Evolutionary conservation across 2,888 invertebrate species (phyloP), one percentile per base, ranked within the genome.

Genomic region (Tachina lurida): DNA sequence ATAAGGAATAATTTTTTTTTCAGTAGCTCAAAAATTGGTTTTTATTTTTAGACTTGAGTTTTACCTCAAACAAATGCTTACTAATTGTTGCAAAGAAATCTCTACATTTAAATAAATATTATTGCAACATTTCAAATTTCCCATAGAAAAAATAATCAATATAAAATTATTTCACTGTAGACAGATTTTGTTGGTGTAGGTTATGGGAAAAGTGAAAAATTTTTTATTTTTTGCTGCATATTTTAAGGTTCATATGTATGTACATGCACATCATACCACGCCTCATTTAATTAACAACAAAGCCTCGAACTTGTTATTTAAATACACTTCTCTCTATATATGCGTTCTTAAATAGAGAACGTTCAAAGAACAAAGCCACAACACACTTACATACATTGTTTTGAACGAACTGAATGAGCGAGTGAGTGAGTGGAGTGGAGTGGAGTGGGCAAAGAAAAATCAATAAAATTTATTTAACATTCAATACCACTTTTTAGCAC

Each of bases 381-480:
- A 43, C 17, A 67, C 31, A 76, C 43, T 74, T 56, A 15, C 10
- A 58, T 56, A 15, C 10, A 58, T 65, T 74, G 47, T 65, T 41
- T 56, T 17, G 1, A 60, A 49, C 43, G 43, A 47, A 65, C 39
- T 19, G 9, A 62, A 9, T n/a, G 39, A 65, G 12, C 13, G 56
- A 54, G 19, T 73, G 45, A 71, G 22, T n/a, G 49, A 41, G 52
- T 31, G 31, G n/a, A n/a, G n/a, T n/a, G n/a, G n/a, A n/a, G n/a
- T n/a, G n/a, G n/a, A 31, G 8, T 58, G 49, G 58, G 10, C 9
- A 39, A 17, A 62, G 60, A 56, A 82, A 79, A 79, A 75, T 84
- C 84, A 75, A 84, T 84, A 84, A 31, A 31, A 63, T 79, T 63
- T 75, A 71, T 84, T 79, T 75, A 84, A 79, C 75, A 79, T 75